Evolutionary conservation across 2,888 invertebrate species (phyloP), one percentile per base, ranked within the genome.

Genomic region (Zonitis immaculata): DNA sequence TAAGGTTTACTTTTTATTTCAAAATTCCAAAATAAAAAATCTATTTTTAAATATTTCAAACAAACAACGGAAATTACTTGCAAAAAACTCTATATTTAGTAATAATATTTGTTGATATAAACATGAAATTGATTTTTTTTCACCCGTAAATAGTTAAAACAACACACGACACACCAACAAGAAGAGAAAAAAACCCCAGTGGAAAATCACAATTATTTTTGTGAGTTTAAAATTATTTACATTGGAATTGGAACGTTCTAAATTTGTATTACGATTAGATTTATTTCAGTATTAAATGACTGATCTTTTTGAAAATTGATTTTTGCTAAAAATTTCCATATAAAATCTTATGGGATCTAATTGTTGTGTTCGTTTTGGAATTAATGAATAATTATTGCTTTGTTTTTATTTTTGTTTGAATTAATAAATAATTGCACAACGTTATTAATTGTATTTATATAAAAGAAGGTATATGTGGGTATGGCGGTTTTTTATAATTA

Each of bases 401-500:
- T 32, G 6, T 16, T 39, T 18, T 18, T 39, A 9, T 1, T 11
- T 39, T 20, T 35, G 16, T 1, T 9, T 32, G 1, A 14, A 7
- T 7, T 32, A 1, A 1, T 12, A 7, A 39, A 11, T 39, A 39
- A 35, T 11, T 16, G 14, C 39, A 39, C 39, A 39, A 39, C n/a
- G 18, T 39, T 8, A 18, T 8, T 14, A 20, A 12, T 3, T 45
- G 39, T 45, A 12, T 30, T n/a, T 18, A n/a, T n/a, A n/a, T n/a
- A 27, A 28, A 61, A 51, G 65, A 66, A 70, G 70, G 70, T 72
- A 71, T 69, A 60, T 50, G 55, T 53, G 64, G 59, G 58, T 51
- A 53, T 55, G 59, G 59, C 60, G 58, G 52, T 20, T 30, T 52
- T 25, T 42, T 43, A 42, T 49, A 14, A 35, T 20, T 35, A 9